Evolutionary conservation across 2,797 vertebrate genomes (phyloP), one percentile per base, ranked within the genome.

Genomic region (Picus viridis): DNA sequence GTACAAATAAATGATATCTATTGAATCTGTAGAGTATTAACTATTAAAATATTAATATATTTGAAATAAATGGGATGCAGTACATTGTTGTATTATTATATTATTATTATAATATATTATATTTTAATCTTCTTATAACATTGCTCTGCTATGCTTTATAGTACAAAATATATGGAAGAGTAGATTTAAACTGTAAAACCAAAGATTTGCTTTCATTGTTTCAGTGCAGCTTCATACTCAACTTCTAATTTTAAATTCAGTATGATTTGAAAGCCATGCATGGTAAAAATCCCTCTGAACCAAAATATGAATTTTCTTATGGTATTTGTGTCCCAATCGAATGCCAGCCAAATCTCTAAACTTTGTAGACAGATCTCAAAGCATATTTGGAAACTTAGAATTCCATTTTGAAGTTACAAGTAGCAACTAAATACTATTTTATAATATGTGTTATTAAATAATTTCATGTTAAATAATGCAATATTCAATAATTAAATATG

Each of bases 31-130:
- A 11, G 56, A 69, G 26, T 67, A 90, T 84, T 87, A 96, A 85
- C 82, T 94, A 87, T 77, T 90, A 83, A 94, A 93, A 88, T 75
- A 53, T 22, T 73, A 91, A 91, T 49, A 61, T 3, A 73, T 89
- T 90, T 51, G 16, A 26, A 82, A 88, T 5, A 85, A 89, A 82
- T 12, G 22, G 8, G 17, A 47, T 65, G 30, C 9, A 11, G 45
- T 15, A 74, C 5, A 63, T 68, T 70, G 15, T 80, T 90, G 58
- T 88, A 71, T 67, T 88, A n/a, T 68, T 82, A 61, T 24, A 63
- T 32, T 19, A 4, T 36, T 15, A 43, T 36, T 27, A 54, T 41
- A 65, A 20, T 17, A 34, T 34, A 34, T 34, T 34, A 34, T 34
- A 34, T 85, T 72, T 78, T 67, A 76, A 53, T 2, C 8, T 71